Base-by-base conservation (phyloP, 2,113 vertebrate species). In the Gambusia affinis region DNA sequence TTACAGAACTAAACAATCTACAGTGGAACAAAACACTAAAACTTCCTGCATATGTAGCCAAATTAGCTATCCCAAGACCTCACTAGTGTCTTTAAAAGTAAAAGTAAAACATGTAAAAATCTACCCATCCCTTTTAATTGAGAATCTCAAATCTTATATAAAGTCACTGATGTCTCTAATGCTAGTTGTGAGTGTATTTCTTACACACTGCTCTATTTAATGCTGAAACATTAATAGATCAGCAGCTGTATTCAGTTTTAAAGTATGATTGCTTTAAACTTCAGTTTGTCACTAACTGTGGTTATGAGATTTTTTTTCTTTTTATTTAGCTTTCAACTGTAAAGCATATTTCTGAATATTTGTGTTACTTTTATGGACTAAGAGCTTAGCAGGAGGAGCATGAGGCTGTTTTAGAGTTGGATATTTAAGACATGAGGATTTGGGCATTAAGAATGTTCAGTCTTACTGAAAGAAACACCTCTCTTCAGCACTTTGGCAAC, bases 401-500 rank as follows among this genome's bases (percentile, higher is more conserved):
- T 11, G 22, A 17, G 24, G 22, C 22, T 11, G 51, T n/a, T 57
- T 57, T 5, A 57, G 44, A 6, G 24, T 57, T 57, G 51, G 51
- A 57, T 57, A 57, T 57, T 57, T 8, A 57, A 24, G 24, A 57
- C 51, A 8, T 1, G 51, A n/a, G 24, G 51, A n/a, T 57, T 57
- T n/a, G 68, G 76, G 78, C 76, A 60, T 73, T 83, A 84, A 91
- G 90, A 92, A 89, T 91, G 87, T 93, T 85, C 85, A 70, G 76
- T 88, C 82, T 83, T 81, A 86, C 83, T 78, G 73, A 90, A 82
- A 75, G 85, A 90, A 91, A 86, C 71, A 76, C 87, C 85, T 87
- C 78, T 85, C 79, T 82, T 62, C 82, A 91, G 89, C 91, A 93
- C 89, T 91, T 93, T 91, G 80, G 87, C 81, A 82, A 73, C 82